These are phyloP conservation scores for Lynx canadensis DNA, from an alignment of 2,113 vertebrate species.

Conservation along the genomic window DNA sequence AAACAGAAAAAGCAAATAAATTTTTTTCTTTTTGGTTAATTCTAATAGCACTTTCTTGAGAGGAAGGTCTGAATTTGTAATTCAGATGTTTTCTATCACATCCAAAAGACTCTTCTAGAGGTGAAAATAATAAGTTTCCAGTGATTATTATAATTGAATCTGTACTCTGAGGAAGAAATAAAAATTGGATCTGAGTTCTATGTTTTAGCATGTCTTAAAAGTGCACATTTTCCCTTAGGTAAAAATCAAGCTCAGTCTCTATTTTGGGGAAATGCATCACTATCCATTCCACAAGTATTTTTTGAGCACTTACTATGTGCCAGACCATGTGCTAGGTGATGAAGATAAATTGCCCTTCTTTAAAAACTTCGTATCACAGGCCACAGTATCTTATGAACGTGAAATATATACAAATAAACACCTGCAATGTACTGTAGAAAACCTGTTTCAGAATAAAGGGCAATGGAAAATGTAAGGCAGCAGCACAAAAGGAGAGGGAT, in stretches of 20 bases:
- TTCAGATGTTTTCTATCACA: neutral
- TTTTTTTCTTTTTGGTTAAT: constrained; percentile 17
- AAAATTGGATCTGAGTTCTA: neutral
- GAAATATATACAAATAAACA: neutral
- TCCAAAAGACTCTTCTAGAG: neutral
- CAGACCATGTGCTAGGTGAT: neutral
- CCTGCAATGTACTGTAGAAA: neutral
- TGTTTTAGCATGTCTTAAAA: neutral
- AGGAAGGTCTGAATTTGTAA: neutral
- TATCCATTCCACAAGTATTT: neutral
- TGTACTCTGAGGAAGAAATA: constrained; percentile 31
- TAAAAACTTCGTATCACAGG: neutral
- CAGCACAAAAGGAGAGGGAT: neutral
- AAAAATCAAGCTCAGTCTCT: constrained; percentile 27
- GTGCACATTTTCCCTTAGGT: neutral
- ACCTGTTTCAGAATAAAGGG: neutral
- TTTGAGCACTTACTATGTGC: neutral
- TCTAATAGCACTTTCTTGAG: neutral
- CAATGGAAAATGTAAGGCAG: neutral
- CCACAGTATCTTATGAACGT: neutral
- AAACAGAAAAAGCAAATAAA: neutral
- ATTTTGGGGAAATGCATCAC: neutral
- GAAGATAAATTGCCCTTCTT: neutral
- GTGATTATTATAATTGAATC: neutral
- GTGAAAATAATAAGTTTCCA: neutral